Evolutionary conservation across 2,888 invertebrate species (phyloP), one percentile per base, ranked within the genome.

Genomic region (Orchesellides sinensis): DNA sequence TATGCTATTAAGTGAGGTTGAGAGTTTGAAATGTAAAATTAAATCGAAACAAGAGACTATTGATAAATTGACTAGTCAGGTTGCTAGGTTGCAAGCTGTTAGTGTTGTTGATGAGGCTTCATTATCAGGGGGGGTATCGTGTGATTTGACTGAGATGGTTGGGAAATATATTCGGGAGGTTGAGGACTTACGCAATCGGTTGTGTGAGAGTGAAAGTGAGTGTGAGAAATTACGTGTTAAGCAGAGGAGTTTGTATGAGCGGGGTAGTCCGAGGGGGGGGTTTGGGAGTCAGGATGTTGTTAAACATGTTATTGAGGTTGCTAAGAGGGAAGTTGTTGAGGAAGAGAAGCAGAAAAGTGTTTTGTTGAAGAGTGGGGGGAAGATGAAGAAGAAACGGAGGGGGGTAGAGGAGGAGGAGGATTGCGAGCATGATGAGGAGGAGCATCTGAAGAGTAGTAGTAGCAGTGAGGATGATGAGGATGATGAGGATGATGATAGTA

Each of bases 11-110:
- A 94, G 94, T 68, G 98, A 99, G 90, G 94, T 96, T 84, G 95
- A 96, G 89, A 95, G 96, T 85, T 91, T 98, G 40, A 92, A 97
- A 56, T 95, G 96, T 12, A 92, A 98, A 69, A 93, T 98, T 0
- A 98, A 98, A 91, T 97, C 98, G 1, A 93, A 98, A 92, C 97
- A 98, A 89, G 97, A 97, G 89, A 98, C 98, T 0, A 94, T 98
- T 23, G 97, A 98, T 87, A 93, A 94, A 73, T 90, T 98, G 59
- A 96, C 96, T 0, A 93, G 94, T 0, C 93, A 94, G 89, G 98
- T 98, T 90, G 93, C 95, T 3, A 93, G 95, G 88, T 91, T 98
- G 6, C 89, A 96, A 87, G 93, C 96, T 0, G 81, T 32, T 32
- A 32, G 6, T 5, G 10, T 32, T 32, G 32, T 32, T 32, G 32